Evolutionary conservation across 2,113 vertebrate genomes (phyloP), one percentile per base, ranked within the genome.

Genomic region (Urocitellus parryii): DNA sequence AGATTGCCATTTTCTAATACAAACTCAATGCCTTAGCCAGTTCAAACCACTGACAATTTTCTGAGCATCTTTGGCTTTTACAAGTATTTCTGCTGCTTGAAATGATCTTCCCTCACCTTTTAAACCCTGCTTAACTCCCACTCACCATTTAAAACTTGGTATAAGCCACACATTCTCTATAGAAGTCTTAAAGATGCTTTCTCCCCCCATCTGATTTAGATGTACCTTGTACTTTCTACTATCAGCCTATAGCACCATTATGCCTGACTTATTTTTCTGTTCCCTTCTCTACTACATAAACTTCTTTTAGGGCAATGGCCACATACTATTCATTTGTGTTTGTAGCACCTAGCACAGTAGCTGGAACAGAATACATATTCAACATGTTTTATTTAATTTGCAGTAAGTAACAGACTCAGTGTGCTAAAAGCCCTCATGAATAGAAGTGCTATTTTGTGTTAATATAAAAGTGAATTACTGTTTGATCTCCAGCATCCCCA

Each of bases 261-360:
- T 9, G 24, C 22, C 25, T 56, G 58, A 90, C 25, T 86, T 80
- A 39, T 51, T 94, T 94, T 32, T 90, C 32, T 93, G 14, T 85
- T 34, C 3, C 3, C 14, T 91, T 37, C 67, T 83, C 16, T 91
- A 85, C 13, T 63, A 39, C 3, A 10, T 80, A 37, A 95, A 73
- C 45, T 94, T 24, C 10, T 94, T 70, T 93, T 70, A 77, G 16
- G 48, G 10, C 32, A 86, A 72, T 61, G 16, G 72, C 4, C 32
- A 81, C 45, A 63, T 85, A 25, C 70, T 67, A 85, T 51, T 95
- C 51, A 92, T 92, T 92, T 77, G 73, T 87, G n/a, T 88, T 88
- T 67, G 34, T 48, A 93, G 20, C 45, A 82, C 2, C 27, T 73
- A 90, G 2, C 11, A 42, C 5, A 84, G 34, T 56, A 39, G 45